Evolutionary conservation across 2,113 vertebrate species (phyloP).

Genomic region (Maylandia zebra): DNA sequence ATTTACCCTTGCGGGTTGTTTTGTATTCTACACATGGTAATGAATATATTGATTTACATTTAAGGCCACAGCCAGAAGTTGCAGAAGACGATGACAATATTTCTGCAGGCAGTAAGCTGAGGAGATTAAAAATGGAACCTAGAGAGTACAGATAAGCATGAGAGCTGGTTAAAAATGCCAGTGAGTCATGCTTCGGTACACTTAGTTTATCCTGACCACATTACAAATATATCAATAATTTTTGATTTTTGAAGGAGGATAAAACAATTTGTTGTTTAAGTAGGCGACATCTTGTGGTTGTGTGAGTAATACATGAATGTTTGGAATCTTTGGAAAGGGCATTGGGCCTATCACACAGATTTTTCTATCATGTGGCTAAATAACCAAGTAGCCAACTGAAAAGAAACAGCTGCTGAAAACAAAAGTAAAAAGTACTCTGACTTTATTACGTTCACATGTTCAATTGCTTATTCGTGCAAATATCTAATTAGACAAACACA

Average conservation of each 20-base stretch:
- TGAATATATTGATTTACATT: conserved; percentile 67
- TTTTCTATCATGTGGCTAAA: background rate
- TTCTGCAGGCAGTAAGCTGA: conserved; percentile 59
- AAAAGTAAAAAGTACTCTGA: background rate
- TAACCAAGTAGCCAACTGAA: accelerated
- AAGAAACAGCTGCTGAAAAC: background rate
- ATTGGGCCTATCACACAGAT: background rate
- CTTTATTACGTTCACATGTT: background rate
- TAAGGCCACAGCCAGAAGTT: conserved; percentile 39
- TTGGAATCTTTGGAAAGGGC: background rate
- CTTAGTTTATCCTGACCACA: background rate
- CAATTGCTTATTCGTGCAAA: background rate
- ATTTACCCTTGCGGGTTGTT: conserved; percentile 46
- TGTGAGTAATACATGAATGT: background rate
- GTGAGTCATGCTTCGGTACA: background rate
- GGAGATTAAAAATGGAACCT: conserved; percentile 57
- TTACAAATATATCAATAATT: background rate
- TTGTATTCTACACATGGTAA: conserved; percentile 54
- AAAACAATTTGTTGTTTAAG: background rate
- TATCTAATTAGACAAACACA: background rate
- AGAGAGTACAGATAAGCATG: background rate
- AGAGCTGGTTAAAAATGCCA: background rate
- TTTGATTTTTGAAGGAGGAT: background rate
- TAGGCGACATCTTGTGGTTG: background rate
- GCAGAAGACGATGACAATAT: conserved; percentile 51